phyloP scores from a whole-genome alignment of 2,113 vertebrate species.

The Mobula hypostoma region DNA sequence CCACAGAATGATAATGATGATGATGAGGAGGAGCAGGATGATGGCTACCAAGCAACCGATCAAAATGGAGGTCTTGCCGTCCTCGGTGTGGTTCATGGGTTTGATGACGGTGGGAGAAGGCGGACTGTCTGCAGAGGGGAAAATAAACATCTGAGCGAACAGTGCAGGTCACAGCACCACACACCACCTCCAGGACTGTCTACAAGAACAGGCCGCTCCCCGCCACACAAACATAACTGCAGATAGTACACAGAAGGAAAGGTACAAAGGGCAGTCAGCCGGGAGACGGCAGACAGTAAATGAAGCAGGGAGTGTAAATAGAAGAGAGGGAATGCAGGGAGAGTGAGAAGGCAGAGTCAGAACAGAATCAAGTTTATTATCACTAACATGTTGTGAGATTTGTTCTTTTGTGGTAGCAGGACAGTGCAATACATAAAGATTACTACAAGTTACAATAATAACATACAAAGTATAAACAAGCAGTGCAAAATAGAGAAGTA shows the following conservation, averaged over 20 bases:
- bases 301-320: not conserved
- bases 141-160: not conserved
- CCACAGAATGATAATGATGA: slow-evolving; percentile 83
- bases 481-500: too few relatives aligned
- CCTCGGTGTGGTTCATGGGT: slow-evolving; percentile 51
- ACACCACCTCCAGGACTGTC: not conserved
- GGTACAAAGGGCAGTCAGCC: too few relatives aligned
- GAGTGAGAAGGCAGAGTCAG: not conserved
- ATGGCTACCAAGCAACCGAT: slow-evolving; percentile 85
- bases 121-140: slow-evolving; percentile 46
- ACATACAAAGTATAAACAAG: too few relatives aligned
- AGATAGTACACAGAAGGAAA: not conserved
- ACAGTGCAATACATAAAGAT: too few relatives aligned
- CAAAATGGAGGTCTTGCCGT: slow-evolving; percentile 66
- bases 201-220: not conserved
- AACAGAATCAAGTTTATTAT: too few relatives aligned
- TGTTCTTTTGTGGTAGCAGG: too few relatives aligned
- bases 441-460: too few relatives aligned
- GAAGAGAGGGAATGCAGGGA: not conserved
- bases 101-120: slow-evolving; percentile 55
- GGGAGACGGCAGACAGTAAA: not conserved
- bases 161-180: not conserved
- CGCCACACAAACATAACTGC: not conserved
- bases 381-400: too few relatives aligned
- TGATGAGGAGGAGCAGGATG: slow-evolving; percentile 75